Percentiles rank a stretch among this genome's conserved stretches.
These are phyloP conservation scores for Urocitellus parryii DNA, from an alignment of 2,113 vertebrate species.

Conservation along the genomic window DNA sequence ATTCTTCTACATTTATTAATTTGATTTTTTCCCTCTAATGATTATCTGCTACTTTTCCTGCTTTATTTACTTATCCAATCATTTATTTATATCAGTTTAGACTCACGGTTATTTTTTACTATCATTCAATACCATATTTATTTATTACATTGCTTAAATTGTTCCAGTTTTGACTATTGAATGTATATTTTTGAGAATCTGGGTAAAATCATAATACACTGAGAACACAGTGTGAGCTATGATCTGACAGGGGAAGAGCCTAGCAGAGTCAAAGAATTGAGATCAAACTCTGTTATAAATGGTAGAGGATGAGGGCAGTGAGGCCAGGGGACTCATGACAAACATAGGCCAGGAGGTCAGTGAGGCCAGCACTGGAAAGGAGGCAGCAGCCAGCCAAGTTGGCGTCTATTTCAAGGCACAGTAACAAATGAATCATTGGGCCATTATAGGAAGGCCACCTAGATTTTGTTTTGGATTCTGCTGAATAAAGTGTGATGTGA, in stretches of 20 bases:
- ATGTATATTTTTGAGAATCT: conserved; percentile 16
- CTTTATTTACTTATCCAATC: neutral
- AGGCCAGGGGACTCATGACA: neutral
- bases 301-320: neutral
- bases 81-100: conserved; percentile 20
- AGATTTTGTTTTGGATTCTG: conserved; percentile 48
- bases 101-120: neutral
- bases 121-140: neutral
- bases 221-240: neutral
- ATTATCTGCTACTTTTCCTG: neutral
- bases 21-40: neutral
- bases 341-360: neutral
- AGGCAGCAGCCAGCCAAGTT: neutral
- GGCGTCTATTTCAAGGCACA: conserved; percentile 45
- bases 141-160: conserved; percentile 25
- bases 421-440: conserved; percentile 15
- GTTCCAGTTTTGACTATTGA: neutral
- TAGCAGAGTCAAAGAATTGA: neutral
- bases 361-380: neutral
- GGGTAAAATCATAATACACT: neutral
- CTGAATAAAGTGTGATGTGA: conserved; percentile 6
- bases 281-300: neutral
- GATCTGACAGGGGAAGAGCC: neutral
- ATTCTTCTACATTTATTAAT: conserved; percentile 41
- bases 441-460: neutral